Evolutionary conservation across 1,140 invertebrate species (phyloP).

Genomic region (Thalassaphorura encarpata): DNA sequence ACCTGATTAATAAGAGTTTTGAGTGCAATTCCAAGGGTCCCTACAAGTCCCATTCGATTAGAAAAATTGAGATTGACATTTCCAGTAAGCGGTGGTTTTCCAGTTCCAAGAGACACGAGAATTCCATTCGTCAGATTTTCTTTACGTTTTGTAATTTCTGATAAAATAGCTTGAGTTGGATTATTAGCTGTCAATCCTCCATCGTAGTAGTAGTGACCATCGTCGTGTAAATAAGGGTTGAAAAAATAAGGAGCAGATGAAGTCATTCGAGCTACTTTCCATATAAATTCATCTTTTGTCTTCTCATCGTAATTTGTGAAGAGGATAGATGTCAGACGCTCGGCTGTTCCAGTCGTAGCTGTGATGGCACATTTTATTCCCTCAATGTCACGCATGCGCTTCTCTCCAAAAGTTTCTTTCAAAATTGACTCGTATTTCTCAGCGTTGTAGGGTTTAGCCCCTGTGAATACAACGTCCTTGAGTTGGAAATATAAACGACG

Average conservation of each 20-base stretch:
- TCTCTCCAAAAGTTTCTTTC: neutral
- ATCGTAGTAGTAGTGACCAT: neutral
- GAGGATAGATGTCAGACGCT: neutral
- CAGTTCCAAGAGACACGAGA: neutral
- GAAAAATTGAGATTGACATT: neutral
- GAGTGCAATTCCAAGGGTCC: neutral
- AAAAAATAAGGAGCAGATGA: neutral
- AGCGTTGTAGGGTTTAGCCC: neutral
- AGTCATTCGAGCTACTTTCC: constrained; percentile 5
- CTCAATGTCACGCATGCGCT: neutral
- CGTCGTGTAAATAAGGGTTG: neutral
- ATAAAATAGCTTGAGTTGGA: neutral
- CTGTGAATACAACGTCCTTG: neutral
- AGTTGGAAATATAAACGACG: constrained; percentile 3
- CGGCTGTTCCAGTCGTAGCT: neutral
- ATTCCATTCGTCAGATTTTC: neutral
- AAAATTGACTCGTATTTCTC: neutral
- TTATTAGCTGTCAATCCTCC: constrained; percentile 7
- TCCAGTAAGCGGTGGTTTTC: neutral
- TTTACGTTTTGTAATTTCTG: neutral
- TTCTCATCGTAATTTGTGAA: constrained; percentile 1
- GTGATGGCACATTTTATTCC: neutral
- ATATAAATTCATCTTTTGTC: neutral
- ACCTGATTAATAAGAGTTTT: neutral
- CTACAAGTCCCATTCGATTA: neutral